phyloP scores from a whole-genome alignment of 2,113 vertebrate genomes.

The Dasyprocta punctata region DNA sequence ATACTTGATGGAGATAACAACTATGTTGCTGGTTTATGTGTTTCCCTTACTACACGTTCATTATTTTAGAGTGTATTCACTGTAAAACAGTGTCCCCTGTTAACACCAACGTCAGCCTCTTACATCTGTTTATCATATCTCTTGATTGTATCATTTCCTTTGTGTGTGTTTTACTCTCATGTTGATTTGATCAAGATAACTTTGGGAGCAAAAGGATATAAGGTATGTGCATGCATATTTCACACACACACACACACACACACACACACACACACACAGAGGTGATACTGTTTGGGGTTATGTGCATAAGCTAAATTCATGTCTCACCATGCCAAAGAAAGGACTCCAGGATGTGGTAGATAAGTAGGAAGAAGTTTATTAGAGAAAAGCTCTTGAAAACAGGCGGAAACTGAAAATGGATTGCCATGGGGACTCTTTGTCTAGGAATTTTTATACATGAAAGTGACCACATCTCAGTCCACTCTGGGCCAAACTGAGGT shows the following conservation, averaged over 20 bases:
- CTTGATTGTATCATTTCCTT: not conserved
- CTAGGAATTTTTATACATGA: not conserved
- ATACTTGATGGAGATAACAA: not conserved
- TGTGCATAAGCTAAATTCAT: not conserved
- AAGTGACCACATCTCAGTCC: not conserved
- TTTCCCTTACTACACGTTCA: not conserved
- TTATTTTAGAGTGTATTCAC: not conserved
- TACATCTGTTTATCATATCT: not conserved
- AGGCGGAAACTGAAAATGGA: not conserved
- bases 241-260: not conserved
- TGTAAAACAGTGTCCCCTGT: not conserved
- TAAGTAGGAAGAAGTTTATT: not conserved
- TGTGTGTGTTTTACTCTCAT: not conserved
- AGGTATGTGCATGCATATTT: no score
- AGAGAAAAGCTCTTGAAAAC: not conserved
- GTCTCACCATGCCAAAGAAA: not conserved
- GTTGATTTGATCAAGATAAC: not conserved
- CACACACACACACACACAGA: not conserved
- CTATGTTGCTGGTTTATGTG: not conserved
- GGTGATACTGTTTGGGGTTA: not conserved
- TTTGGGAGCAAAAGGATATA: not conserved
- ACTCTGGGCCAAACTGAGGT: not conserved
- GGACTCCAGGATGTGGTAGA: not conserved
- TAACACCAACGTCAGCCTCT: not conserved
- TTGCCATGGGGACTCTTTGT: not conserved